Percentiles rank a stretch among this genome's conserved stretches.
Conservation (phyloP, 2,113 vertebrate genomes). For the Ptyas mucosa region DNA sequence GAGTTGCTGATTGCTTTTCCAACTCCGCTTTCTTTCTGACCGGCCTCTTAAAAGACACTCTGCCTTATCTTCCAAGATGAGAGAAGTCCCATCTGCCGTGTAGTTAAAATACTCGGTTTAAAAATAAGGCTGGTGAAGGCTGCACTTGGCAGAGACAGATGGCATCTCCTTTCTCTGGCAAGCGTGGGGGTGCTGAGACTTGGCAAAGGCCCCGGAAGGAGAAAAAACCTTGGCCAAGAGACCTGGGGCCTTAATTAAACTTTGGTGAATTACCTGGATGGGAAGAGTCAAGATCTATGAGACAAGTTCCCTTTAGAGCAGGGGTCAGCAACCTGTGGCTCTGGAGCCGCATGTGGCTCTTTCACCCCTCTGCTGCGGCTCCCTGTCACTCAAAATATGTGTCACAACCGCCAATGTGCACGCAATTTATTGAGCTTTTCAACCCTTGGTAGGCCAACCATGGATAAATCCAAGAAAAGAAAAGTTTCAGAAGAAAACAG, state of each 20-base stretch:
- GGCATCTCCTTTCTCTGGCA: background rate
- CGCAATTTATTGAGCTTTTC: too few species aligned
- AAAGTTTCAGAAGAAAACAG: too few species aligned
- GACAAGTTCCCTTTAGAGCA: background rate
- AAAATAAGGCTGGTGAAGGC: background rate
- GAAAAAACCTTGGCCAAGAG: background rate
- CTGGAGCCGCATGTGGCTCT: too few species aligned
- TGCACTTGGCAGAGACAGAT: accelerated
- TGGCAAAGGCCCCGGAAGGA: accelerated
- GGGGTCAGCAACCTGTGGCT: too few species aligned
- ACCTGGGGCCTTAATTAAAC: background rate
- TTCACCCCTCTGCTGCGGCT: too few species aligned
- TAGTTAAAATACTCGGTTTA: background rate
- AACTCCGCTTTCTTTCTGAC: background rate
- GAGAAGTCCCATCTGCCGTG: background rate
- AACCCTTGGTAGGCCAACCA: too few species aligned
- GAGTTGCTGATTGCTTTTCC: background rate
- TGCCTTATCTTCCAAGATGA: background rate
- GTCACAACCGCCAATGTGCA: too few species aligned
- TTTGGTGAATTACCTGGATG: background rate
- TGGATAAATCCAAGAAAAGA: too few species aligned
- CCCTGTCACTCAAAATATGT: too few species aligned
- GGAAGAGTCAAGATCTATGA: background rate
- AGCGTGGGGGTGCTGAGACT: accelerated
- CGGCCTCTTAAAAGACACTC: background rate